phyloP scores from a whole-genome alignment of 1,140 invertebrate genomes.

The Maconellicoccus hirsutus region DNA sequence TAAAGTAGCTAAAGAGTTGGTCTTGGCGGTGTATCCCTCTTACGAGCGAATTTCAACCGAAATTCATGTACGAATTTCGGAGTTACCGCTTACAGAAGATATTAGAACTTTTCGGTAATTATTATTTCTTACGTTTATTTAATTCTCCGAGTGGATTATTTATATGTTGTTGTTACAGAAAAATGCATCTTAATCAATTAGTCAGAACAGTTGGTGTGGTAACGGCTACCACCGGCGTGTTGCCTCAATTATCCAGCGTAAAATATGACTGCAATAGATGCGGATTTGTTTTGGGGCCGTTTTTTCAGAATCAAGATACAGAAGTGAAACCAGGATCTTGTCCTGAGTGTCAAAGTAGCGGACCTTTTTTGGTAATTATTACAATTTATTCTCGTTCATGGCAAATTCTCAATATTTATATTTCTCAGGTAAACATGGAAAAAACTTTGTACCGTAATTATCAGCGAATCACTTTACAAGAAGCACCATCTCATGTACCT shows the following conservation, averaged over 20 bases:
- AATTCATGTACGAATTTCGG: conserved; percentile 88
- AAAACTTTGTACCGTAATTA: conserved; percentile 98
- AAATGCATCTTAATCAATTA: conserved; percentile 90
- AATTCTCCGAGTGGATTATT: conserved; percentile 34
- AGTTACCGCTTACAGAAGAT: conserved; percentile 92
- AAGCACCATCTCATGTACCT: conserved; percentile 84
- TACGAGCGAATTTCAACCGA: conserved; percentile 88
- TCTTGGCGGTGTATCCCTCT: conserved; percentile 87
- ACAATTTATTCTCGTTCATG: background rate
- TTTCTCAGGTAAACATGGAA: conserved; percentile 72
- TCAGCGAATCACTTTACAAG: conserved; percentile 95
- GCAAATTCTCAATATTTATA: conserved; percentile 20
- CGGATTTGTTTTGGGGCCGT: conserved; percentile 88
- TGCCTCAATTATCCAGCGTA: conserved; percentile 89
- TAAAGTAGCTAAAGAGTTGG: conserved; percentile 84
- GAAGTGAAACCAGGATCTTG: conserved; percentile 94
- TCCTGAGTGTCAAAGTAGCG: conserved; percentile 93
- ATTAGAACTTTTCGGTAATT: conserved; percentile 72
- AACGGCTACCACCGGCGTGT: conserved; percentile 85
- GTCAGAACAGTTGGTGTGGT: conserved; percentile 93
- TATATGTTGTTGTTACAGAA: conserved; percentile 43
- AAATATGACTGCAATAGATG: conserved; percentile 98
- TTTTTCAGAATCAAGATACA: conserved; percentile 80
- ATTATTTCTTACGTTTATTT: background rate
- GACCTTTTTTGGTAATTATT: conserved; percentile 78